Conservation (phyloP, 2,888 invertebrate species). For the Branchipolynoe longqiensis region DNA sequence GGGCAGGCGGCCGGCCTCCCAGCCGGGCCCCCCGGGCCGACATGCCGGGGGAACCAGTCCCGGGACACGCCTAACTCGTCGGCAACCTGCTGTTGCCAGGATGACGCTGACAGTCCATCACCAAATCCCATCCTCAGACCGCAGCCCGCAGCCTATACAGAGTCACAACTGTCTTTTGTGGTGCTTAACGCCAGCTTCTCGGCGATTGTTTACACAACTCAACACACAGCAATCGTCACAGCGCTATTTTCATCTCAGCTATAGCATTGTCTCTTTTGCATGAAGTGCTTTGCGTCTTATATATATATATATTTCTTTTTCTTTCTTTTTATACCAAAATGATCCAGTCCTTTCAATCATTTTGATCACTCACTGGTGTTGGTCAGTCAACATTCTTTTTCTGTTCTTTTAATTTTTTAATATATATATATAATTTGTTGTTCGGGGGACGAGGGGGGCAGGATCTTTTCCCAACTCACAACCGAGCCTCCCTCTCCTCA, state of each 20-base stretch:
- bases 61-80: background rate
- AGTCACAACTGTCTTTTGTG: too few species aligned
- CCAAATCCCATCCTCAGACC: too few species aligned
- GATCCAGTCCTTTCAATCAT: slow-evolving; percentile 32
- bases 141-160: too few species aligned
- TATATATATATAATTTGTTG: too few species aligned
- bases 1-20: background rate
- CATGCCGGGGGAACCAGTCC: background rate
- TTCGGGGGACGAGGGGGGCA: too few species aligned
- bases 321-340: background rate
- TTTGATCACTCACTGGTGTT: slow-evolving; percentile 30
- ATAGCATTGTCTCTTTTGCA: slow-evolving; percentile 49
- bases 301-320: too few species aligned
- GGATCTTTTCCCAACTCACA: slow-evolving; percentile 53
- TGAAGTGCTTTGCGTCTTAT: slow-evolving; percentile 39
- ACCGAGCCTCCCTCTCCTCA: slow-evolving; percentile 56
- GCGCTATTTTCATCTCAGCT: slow-evolving; percentile 31
- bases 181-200: too few species aligned
- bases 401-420: background rate
- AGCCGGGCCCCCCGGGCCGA: background rate
- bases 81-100: background rate
- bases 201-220: slow-evolving; percentile 16
- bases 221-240: slow-evolving; percentile 29
- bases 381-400: slow-evolving; percentile 25
- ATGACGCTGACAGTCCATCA: too few species aligned